Percentiles rank a stretch among this genome's conserved stretches.
These are phyloP conservation scores for Miltochrista miniata DNA, from an alignment of 2,888 invertebrate species.

Conservation along the genomic window DNA sequence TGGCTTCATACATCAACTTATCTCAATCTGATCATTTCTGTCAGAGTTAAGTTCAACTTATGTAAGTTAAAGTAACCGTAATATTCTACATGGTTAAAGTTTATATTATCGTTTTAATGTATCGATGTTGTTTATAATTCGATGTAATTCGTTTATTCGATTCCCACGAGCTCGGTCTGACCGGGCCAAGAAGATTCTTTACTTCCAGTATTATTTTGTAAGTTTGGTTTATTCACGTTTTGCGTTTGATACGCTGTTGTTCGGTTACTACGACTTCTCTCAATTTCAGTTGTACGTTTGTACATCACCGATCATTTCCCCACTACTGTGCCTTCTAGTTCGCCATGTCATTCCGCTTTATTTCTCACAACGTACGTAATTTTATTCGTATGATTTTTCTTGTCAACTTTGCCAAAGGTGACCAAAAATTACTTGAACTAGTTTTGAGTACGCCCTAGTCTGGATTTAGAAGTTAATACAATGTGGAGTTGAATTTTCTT, in stretches of 20 bases:
- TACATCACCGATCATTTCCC: conserved; percentile 50
- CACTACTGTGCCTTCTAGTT: conserved; percentile 81
- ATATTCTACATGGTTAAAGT: conserved; percentile 45
- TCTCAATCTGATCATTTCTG: conserved; percentile 58
- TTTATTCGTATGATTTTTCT: conserved; percentile 20
- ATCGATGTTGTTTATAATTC: conserved; percentile 58
- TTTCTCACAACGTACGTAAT: conserved; percentile 29
- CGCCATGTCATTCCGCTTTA: conserved; percentile 56
- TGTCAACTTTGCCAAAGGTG: conserved; percentile 36
- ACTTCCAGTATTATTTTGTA: conserved; percentile 18
- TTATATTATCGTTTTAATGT: conserved; percentile 50
- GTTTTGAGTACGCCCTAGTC: conserved; percentile 58
- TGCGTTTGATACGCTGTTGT: conserved; percentile 18
- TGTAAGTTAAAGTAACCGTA: conserved; percentile 57
- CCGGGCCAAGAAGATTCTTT: conserved; percentile 18
- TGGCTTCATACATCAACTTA: conserved; percentile 5
- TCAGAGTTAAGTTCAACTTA: conserved; percentile 43
- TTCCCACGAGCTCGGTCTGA: conserved; percentile 16
- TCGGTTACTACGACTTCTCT: conserved; percentile 12
- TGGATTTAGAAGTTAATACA: too few species aligned
- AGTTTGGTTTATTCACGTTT: conserved; percentile 17
- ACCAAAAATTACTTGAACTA: conserved; percentile 40
- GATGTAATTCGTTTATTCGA: conserved; percentile 47
- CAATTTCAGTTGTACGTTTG: conserved; percentile 19
- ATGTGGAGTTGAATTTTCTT: too few species aligned